Evolutionary conservation across 1,140 invertebrate species (phyloP).

Genomic region (Pseudomyrmex sp.): DNA sequence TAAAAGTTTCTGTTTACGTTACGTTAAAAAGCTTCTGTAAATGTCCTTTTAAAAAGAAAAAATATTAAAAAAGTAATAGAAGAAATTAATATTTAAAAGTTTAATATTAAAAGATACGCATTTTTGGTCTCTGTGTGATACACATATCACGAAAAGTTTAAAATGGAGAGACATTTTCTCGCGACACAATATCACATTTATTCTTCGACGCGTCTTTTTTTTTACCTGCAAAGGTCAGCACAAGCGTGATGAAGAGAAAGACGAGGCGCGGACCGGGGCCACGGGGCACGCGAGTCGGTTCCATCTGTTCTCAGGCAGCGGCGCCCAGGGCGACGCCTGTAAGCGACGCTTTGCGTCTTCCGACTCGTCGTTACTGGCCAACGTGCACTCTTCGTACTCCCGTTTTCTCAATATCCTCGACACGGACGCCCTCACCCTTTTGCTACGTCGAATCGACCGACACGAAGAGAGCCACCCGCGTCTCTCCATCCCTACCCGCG

Average conservation of each 20-base stretch:
- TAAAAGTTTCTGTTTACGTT: too few relatives aligned
- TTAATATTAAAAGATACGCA: too few relatives aligned
- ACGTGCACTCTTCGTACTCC: constrained; percentile 50
- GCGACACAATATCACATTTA: neutral
- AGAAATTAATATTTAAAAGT: too few relatives aligned
- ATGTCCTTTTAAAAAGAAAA: too few relatives aligned
- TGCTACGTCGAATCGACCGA: constrained; percentile 68
- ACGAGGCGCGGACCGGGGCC: constrained; percentile 78
- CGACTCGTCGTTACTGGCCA: constrained; percentile 58
- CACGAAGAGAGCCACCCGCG: constrained; percentile 40
- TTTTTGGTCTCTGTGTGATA: neutral
- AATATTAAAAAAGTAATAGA: too few relatives aligned
- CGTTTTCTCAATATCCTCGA: constrained; percentile 55
- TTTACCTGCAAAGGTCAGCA: constrained; percentile 80
- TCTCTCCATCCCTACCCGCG: constrained; percentile 59
- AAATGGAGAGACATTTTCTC: neutral
- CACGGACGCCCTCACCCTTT: constrained; percentile 69
- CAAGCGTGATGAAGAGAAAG: constrained; percentile 78
- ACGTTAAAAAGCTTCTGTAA: too few relatives aligned
- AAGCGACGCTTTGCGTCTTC: constrained; percentile 59
- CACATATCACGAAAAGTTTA: neutral
- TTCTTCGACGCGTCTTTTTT: neutral
- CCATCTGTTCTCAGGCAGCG: constrained; percentile 73
- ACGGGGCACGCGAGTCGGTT: constrained; percentile 79
- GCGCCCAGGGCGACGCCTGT: constrained; percentile 75